Percentiles rank a stretch among this genome's conserved stretches.
These are phyloP conservation scores for Hemicrepidius hirtus DNA, from an alignment of 2,888 invertebrate genomes.

Conservation along the genomic window DNA sequence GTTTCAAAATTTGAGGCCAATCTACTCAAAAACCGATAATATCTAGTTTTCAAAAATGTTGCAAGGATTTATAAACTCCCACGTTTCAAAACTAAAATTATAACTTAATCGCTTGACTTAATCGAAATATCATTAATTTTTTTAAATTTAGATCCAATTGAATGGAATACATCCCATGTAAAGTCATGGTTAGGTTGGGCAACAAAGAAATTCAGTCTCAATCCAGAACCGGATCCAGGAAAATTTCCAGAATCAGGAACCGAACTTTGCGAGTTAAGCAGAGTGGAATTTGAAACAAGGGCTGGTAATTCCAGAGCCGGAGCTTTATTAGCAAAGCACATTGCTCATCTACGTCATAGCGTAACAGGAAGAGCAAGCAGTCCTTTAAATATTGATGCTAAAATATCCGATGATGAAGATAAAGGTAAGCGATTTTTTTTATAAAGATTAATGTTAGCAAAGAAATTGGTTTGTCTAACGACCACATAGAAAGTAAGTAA, in stretches of 20 bases:
- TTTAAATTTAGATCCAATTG: slow-evolving; percentile 74
- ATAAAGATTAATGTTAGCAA: too few relatives aligned
- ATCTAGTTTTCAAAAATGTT: too few relatives aligned
- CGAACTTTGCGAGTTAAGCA: slow-evolving; percentile 77
- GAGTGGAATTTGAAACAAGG: slow-evolving; percentile 77
- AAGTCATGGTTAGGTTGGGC: slow-evolving; percentile 79
- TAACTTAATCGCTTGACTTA: too few relatives aligned
- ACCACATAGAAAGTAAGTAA: too few relatives aligned
- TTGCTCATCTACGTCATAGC: slow-evolving; percentile 76
- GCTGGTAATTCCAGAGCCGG: slow-evolving; percentile 73
- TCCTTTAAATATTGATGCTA: slow-evolving; percentile 74
- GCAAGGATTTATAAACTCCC: too few relatives aligned
- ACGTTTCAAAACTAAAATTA: too few relatives aligned
- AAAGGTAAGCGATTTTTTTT: too few relatives aligned
- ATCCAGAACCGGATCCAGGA: slow-evolving; percentile 73
- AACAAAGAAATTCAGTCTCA: slow-evolving; percentile 76
- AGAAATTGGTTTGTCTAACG: not conserved
- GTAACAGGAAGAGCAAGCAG: slow-evolving; percentile 77
- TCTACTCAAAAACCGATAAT: too few relatives aligned
- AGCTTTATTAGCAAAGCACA: slow-evolving; percentile 76
- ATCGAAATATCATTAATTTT: not conserved
- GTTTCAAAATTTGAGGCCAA: too few relatives aligned
- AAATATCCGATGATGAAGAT: slow-evolving; percentile 66
- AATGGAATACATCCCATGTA: slow-evolving; percentile 78
- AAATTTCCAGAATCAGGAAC: slow-evolving; percentile 76